phyloP scores from a whole-genome alignment of 2,797 vertebrate genomes.

The Platalea minor region DNA sequence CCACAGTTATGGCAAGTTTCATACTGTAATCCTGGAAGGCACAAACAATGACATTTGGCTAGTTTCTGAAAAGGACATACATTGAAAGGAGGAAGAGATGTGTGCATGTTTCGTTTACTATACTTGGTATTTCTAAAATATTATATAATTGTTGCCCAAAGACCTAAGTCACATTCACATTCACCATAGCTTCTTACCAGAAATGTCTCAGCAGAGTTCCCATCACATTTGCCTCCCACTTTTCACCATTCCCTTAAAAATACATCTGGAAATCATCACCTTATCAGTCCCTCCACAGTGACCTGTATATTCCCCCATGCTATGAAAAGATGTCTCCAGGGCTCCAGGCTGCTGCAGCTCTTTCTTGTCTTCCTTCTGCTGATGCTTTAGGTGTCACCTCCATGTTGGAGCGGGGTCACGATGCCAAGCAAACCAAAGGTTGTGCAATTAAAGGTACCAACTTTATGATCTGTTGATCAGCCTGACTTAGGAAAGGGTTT shows the following conservation, averaged over 20 bases:
- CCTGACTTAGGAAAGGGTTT: background rate
- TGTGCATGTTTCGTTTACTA: fast-evolving
- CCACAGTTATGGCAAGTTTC: background rate
- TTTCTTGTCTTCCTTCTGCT: background rate
- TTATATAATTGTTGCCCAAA: background rate
- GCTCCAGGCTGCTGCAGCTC: fast-evolving
- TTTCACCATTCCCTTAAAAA: background rate
- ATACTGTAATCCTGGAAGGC: background rate
- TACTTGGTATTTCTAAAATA: background rate
- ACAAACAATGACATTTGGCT: background rate
- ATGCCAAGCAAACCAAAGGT: background rate
- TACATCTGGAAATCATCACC: background rate
- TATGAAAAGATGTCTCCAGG: background rate
- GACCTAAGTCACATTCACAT: background rate
- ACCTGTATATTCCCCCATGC: background rate
- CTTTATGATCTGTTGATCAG: background rate
- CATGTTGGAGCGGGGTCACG: fast-evolving
- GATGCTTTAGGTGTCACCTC: background rate
- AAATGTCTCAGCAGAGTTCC: background rate
- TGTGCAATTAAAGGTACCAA: background rate
- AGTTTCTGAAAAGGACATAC: background rate
- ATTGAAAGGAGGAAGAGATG: background rate
- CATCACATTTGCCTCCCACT: fast-evolving
- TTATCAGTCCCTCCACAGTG: background rate
- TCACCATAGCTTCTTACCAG: background rate